A percentile compares a stretch with the other conserved stretches of the same genome.
phyloP scores from a whole-genome alignment of 2,113 vertebrate species.

The Brevimyrus niger region DNA sequence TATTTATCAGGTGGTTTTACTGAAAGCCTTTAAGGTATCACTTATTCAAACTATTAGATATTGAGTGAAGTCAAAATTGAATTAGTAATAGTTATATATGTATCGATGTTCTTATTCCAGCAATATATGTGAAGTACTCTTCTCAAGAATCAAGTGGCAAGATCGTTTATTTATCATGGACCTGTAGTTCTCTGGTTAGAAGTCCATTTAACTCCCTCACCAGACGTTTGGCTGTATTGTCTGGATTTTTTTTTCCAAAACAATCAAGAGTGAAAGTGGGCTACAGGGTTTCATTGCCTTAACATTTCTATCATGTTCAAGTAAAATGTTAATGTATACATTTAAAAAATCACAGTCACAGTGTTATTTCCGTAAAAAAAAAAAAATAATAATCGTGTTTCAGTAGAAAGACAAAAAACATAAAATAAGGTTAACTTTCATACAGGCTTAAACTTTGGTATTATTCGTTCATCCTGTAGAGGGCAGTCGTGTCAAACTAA shows the following conservation, averaged over 20 bases:
- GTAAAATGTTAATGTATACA: not conserved
- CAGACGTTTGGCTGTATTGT: not conserved
- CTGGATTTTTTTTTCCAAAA: not conserved
- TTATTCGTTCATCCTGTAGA: not conserved
- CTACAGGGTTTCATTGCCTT: not conserved
- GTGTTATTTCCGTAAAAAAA: not conserved
- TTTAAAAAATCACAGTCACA: not conserved
- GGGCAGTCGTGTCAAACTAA: slow-evolving; percentile 2
- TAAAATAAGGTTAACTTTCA: not conserved
- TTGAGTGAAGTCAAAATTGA: not conserved
- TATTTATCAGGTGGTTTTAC: not conserved
- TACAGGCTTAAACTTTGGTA: not conserved
- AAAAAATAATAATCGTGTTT: not conserved
- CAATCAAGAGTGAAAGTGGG: not conserved
- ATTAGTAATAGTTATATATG: not conserved
- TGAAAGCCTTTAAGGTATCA: not conserved
- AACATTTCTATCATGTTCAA: not conserved
- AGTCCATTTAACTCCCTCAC: not conserved
- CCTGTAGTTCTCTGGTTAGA: not conserved
- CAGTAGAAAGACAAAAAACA: not conserved
- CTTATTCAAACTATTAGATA: not conserved
- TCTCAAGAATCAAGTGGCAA: not conserved
- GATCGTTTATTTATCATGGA: not conserved
- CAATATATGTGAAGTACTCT: not conserved
- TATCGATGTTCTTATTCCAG: not conserved